A percentile compares a stretch with the other conserved stretches of the same genome.
phyloP scores from a whole-genome alignment of 2,113 vertebrate genomes.

The Brienomyrus brachyistius region DNA sequence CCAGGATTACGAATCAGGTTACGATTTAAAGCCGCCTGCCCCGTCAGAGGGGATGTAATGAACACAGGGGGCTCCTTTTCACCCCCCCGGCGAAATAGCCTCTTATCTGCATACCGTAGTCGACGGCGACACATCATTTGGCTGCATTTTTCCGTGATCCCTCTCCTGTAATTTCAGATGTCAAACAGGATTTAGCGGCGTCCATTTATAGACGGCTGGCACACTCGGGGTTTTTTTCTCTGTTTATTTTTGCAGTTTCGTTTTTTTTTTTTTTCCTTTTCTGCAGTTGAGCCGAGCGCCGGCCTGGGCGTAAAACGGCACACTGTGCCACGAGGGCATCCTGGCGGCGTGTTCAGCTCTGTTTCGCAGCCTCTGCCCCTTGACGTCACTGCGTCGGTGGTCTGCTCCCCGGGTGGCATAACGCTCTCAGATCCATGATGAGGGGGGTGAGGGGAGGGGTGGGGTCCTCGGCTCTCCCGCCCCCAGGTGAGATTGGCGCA shows the following conservation, averaged over 20 bases:
- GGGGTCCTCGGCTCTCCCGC: not conserved
- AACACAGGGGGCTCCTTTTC: not conserved
- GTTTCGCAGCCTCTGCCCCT: not conserved
- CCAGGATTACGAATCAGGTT: constrained; percentile 46
- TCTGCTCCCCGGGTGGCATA: not conserved
- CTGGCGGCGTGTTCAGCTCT: not conserved
- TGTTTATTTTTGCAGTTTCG: not conserved
- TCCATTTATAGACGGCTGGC: constrained; percentile 6
- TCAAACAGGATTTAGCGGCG: constrained; percentile 1
- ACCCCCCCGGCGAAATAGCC: not conserved
- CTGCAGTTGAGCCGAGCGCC: not conserved
- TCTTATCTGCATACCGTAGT: constrained; percentile 4
- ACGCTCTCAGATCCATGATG: not conserved
- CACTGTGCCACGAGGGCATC: not conserved
- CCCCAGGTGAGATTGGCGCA: not conserved
- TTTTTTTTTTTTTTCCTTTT: not conserved
- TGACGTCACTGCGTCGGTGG: not conserved
- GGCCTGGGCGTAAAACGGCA: not conserved
- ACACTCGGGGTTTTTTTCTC: not conserved
- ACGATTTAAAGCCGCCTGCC: constrained; percentile 46
- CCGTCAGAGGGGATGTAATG: not conserved
- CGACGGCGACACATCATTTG: not conserved
- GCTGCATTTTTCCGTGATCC: not conserved
- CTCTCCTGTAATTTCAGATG: constrained; percentile 12
- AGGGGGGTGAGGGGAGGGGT: not conserved